Conservation (phyloP, 1,140 invertebrate genomes). For the Aphelinus atriplicis region DNA sequence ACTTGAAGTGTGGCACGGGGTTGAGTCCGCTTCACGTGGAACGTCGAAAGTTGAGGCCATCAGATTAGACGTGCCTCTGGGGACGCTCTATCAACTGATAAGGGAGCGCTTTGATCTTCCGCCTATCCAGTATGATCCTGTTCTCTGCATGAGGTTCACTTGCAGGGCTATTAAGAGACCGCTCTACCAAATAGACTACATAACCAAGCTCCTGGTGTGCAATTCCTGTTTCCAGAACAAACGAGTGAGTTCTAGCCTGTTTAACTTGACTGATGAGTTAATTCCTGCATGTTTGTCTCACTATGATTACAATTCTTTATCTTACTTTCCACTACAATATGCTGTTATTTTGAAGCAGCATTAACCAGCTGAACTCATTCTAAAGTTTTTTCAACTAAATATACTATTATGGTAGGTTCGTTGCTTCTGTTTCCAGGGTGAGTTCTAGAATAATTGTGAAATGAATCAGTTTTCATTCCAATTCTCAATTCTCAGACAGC, state of each 20-base stretch:
- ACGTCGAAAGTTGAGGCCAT: constrained; percentile 94
- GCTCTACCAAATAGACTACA: constrained; percentile 96
- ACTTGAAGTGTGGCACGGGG: constrained; percentile 68
- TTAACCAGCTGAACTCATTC: constrained; percentile 97
- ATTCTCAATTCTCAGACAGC: constrained; percentile 70
- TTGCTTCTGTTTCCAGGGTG: background rate
- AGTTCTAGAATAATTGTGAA: background rate
- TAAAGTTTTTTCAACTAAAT: constrained; percentile 98
- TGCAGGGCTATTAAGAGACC: constrained; percentile 98
- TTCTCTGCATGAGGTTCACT: constrained; percentile 88
- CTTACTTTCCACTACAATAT: constrained; percentile 97
- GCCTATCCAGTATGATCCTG: constrained; percentile 96
- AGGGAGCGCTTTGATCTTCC: constrained; percentile 95
- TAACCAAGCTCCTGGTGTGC: constrained; percentile 98
- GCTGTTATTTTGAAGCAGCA: constrained; percentile 96
- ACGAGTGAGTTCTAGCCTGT: constrained; percentile 75
- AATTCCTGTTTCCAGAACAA: constrained; percentile 99
- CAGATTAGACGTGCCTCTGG: constrained; percentile 93
- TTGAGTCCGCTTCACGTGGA: constrained; percentile 97
- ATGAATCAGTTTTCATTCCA: constrained; percentile 17
- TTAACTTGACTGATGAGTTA: background rate
- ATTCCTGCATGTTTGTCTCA: too few species aligned
- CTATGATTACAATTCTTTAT: constrained; percentile 40
- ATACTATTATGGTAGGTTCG: constrained; percentile 84
- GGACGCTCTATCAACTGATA: constrained; percentile 93